Evolutionary conservation across 1,140 invertebrate genomes (phyloP), one percentile per base, ranked within the genome.

Genomic region (Rhynchophorus ferrugineus): DNA sequence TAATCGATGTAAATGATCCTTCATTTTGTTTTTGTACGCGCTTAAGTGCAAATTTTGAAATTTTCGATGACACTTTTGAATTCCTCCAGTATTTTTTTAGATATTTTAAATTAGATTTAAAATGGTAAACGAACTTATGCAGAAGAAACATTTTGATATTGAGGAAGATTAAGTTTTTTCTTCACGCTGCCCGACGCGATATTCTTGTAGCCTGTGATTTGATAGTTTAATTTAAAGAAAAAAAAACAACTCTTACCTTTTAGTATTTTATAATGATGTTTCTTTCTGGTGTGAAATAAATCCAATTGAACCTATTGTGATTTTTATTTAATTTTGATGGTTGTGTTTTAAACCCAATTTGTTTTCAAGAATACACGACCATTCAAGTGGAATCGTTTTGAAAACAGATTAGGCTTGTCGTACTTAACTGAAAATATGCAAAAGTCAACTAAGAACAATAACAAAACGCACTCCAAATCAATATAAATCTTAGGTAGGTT

Each of bases 281-380:
- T 49, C 45, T 52, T 50, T 53, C 46, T 60, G 59, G 59, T 58
- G 56, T 58, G 59, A 55, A 60, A 60, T 60, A 60, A 60, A 60
- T 53, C 49, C 53, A 51, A 51, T 58, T 52, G 19, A 58, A 60
- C 48, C 45, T 33, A 37, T 44, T 51, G 51, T 52, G 57, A 57
- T 60, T 55, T 60, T 54, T 49, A 49, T 54, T 54, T 49, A 33
- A 17, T 47, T 44, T 44, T 42, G 47, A 49, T 46, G 35, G 35
- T 33, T 48, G 35, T 53, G 35, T 16, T 21, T 41, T 9, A 11
- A 52, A n/a, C 22, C 13, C 18, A 34, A 34, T 18, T 44, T 44
- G 14, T 44, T 24, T 22, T 19, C 9, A 7, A 6, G 13, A 14
- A 18, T 37, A 11, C 18, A 20, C 3, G 42, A 11, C 19, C 22